Evolutionary conservation across 2,888 invertebrate species (phyloP).

Genomic region (Metacarcinus magister): DNA sequence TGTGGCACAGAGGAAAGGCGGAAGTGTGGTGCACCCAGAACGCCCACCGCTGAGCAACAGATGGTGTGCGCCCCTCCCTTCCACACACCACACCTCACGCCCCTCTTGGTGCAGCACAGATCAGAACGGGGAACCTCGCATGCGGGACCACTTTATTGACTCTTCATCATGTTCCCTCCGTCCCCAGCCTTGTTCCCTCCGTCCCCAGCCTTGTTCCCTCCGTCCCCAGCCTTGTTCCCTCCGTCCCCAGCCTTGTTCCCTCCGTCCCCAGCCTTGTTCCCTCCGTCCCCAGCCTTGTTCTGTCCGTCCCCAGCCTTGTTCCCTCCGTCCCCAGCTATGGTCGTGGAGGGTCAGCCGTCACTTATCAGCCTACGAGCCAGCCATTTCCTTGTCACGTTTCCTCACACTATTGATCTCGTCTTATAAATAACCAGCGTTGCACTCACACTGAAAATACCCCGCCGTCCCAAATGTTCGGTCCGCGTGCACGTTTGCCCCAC

Average conservation of each 20-base stretch:
- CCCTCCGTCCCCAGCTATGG: background rate
- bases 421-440: background rate
- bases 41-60: background rate
- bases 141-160: background rate
- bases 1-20: background rate
- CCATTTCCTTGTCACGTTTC: background rate
- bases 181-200: background rate
- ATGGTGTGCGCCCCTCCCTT: background rate
- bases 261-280: background rate
- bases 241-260: background rate
- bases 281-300: background rate
- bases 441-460: conserved; percentile 14
- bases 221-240: background rate
- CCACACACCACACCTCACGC: too few species aligned
- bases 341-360: background rate
- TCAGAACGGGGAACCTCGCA: background rate
- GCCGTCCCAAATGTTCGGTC: background rate
- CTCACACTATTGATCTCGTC: conserved; percentile 21
- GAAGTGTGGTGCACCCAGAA: background rate
- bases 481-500: background rate
- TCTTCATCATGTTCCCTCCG: background rate
- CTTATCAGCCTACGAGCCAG: background rate
- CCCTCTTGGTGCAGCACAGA: background rate
- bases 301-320: background rate
- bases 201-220: background rate